These are phyloP conservation scores for Theocolax elegans DNA, from an alignment of 1,140 invertebrate species.

Conservation along the genomic window DNA sequence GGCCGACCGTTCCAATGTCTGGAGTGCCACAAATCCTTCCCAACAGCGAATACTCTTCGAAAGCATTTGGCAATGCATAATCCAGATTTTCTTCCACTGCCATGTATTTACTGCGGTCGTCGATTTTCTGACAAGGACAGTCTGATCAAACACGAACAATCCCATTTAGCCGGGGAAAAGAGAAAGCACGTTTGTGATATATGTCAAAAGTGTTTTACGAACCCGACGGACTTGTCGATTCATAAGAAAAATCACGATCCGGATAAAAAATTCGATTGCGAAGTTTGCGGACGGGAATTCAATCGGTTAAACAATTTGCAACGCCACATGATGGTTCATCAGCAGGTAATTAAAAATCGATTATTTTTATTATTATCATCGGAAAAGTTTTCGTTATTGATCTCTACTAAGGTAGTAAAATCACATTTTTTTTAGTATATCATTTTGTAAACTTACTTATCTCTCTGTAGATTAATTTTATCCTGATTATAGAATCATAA, in stretches of 20 bases:
- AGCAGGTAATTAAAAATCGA: slow-evolving; percentile 60
- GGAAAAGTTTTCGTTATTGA: too few relatives aligned
- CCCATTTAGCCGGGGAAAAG: slow-evolving; percentile 62
- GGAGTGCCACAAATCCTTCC: slow-evolving; percentile 64
- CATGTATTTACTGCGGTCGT: slow-evolving; percentile 65
- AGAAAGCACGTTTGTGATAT: slow-evolving; percentile 60
- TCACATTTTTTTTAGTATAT: too few relatives aligned
- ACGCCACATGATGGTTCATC: slow-evolving; percentile 67
- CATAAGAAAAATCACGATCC: slow-evolving; percentile 66
- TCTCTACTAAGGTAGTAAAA: too few relatives aligned
- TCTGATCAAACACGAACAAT: slow-evolving; percentile 62
- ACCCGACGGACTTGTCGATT: slow-evolving; percentile 57
- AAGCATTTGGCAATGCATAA: slow-evolving; percentile 62
- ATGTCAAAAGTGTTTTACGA: slow-evolving; percentile 61
- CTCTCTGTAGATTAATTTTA: too few relatives aligned
- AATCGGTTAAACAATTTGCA: slow-evolving; percentile 67
- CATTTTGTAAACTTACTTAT: too few relatives aligned
- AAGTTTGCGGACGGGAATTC: slow-evolving; percentile 66
- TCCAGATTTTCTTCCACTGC: slow-evolving; percentile 61
- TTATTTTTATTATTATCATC: background rate
- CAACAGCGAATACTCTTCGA: slow-evolving; percentile 59
- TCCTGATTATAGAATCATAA: too few relatives aligned
- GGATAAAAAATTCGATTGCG: slow-evolving; percentile 66
- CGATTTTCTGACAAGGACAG: slow-evolving; percentile 62
- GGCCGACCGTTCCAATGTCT: slow-evolving; percentile 64